A percentile compares a stretch with the other conserved stretches of the same genome.
phyloP scores from a whole-genome alignment of 2,888 invertebrate species.

The Lepidocyrtoides sp. region DNA sequence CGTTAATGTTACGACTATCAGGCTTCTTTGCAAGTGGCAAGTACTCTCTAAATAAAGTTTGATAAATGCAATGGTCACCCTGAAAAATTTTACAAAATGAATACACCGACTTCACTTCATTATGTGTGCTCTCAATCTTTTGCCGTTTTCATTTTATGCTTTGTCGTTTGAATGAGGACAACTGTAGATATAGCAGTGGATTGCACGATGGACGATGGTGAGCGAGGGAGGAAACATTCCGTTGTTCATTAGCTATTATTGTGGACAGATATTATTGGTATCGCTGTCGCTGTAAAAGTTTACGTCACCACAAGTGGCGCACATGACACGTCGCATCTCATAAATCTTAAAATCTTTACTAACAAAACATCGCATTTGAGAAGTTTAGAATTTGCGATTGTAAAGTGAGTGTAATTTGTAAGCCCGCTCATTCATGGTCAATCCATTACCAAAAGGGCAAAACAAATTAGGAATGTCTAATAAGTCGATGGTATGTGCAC shows the following conservation, averaged over 20 bases:
- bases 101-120: neutral
- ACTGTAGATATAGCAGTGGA: neutral
- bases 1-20: neutral
- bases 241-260: neutral
- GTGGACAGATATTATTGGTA: neutral
- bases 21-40: neutral
- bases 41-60: neutral
- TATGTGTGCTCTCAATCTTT: neutral
- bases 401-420: conserved; percentile 6
- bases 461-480: conserved; percentile 30
- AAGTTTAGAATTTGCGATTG: too few relatives aligned
- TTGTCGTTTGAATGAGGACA: conserved; percentile 4
- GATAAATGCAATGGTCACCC: neutral
- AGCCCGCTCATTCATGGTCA: conserved; percentile 35
- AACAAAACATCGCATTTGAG: conserved; percentile 7
- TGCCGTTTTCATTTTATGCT: neutral
- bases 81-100: neutral
- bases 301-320: conserved; percentile 6
- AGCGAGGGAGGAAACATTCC: conserved; percentile 4
- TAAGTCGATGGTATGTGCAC: neutral
- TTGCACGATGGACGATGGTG: neutral
- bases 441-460: conserved; percentile 41
- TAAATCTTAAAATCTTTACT: conserved; percentile 30
- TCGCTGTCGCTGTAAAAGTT: neutral
- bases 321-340: neutral